Base-by-base conservation (phyloP, 2,113 vertebrate genomes). In the Cyprinus carpio region DNA sequence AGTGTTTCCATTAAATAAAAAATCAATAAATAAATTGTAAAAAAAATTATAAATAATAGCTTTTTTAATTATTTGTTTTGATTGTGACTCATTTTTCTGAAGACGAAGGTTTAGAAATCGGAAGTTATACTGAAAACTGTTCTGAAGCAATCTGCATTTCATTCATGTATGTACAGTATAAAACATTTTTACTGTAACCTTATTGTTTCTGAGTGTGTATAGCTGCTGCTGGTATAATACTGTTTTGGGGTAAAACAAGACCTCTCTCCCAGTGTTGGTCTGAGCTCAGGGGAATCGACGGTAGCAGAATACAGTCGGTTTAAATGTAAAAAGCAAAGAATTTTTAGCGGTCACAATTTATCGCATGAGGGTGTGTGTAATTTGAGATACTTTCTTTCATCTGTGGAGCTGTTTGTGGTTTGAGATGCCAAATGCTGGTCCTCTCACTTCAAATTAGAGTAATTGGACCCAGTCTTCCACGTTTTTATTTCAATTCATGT, bases 381-480 rank as follows among this genome's bases (percentile, higher is more conserved):
- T 92, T 91, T 91, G 83, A 89, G 86, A 76, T 86, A 62, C 87
- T 90, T 81, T 79, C 88, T 75, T 86, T 64, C 80, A 72, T 85
- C 81, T 85, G 80, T 51, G 58, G 83, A 89, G 89, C 89, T 87
- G 87, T 92, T 90, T 90, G 82, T 81, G 74, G 77, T 87, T 91
- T 90, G 89, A 88, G 88, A 75, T 65, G 81, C 54, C 83, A 89
- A 90, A 92, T 89, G 85, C 82, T 89, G 67, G 85, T 84, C 78
- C 71, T 46, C 90, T 89, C 87, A 27, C 76, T 88, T 89, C 91
- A 89, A 94, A 93, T 92, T 90, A 29, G 76, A 86, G 90, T 93
- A 95, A 94, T 93, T 95, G 92, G 92, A 89, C 86, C 37, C n/a
- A 43, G 85, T 88, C 87, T 87, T 90, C 87, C 91, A 88, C 88